phyloP scores from a whole-genome alignment of 2,797 vertebrate genomes.

The Tiaroga cobitis region DNA sequence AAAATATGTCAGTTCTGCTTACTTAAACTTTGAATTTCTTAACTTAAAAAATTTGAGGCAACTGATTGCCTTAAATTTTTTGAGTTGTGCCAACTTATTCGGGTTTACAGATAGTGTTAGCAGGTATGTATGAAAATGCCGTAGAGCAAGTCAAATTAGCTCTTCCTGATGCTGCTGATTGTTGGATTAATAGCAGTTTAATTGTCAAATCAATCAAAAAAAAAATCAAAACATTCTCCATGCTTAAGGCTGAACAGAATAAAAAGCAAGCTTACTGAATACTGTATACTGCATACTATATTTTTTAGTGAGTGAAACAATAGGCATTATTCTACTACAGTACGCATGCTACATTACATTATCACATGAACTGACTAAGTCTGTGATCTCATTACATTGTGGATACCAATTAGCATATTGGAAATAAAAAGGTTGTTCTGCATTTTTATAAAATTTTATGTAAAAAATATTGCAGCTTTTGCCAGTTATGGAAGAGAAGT shows the following conservation, averaged over 20 bases:
- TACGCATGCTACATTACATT: not conserved
- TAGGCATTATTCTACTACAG: not conserved
- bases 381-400: not conserved
- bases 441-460: not conserved
- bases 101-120: no score
- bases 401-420: not conserved
- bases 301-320: not conserved
- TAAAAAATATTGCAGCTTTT: not conserved
- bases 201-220: conserved; percentile 9
- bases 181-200: not conserved
- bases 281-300: not conserved
- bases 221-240: not conserved
- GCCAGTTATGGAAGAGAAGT: not conserved
- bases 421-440: not conserved
- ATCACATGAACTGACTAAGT: not conserved
- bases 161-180: not conserved
- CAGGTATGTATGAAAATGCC: conserved; percentile 11
- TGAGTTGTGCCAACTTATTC: no score
- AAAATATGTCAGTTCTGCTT: no score
- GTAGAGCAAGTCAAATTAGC: not conserved
- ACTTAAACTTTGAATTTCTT: no score
- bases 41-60: no score
- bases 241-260: not conserved
- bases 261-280: not conserved
- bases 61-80: no score